A percentile compares a stretch with the other conserved stretches of the same genome.
phyloP scores from a whole-genome alignment of 2,797 vertebrate species.

The Pangasius sanitwongsei region DNA sequence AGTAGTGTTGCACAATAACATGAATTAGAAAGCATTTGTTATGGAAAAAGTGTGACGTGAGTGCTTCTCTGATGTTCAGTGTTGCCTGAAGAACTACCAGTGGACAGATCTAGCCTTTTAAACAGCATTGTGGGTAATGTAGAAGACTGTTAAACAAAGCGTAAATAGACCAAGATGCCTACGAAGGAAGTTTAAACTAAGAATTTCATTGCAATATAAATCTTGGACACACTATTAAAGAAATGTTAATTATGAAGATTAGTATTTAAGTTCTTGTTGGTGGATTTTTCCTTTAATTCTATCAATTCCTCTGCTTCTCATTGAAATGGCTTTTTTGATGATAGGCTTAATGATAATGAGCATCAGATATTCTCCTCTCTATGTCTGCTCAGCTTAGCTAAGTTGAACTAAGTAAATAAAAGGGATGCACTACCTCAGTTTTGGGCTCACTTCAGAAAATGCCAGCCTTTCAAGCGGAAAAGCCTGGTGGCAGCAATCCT shows the following conservation, averaged over 20 bases:
- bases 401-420: constrained; percentile 40
- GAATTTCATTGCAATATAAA: too few species aligned
- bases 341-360: constrained; percentile 10
- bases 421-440: constrained; percentile 8
- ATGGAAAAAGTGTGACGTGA: neutral
- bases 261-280: neutral
- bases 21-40: neutral
- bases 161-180: neutral
- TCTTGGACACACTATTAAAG: neutral
- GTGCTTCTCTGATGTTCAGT: too few species aligned
- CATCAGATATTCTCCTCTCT: neutral
- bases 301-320: too few species aligned
- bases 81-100: neutral
- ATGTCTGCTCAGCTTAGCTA: constrained; percentile 8
- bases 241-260: neutral
- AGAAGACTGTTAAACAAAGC: too few species aligned
- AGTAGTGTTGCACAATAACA: neutral
- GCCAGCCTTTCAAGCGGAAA: constrained; percentile 44
- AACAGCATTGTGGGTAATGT: neutral
- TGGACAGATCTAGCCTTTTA: neutral
- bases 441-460: constrained; percentile 34
- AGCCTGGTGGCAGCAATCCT: constrained; percentile 38
- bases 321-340: neutral
- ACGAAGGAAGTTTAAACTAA: neutral
- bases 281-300: neutral